Evolutionary conservation across 2,113 vertebrate species (phyloP).

Genomic region (Antechinus flavipes): DNA sequence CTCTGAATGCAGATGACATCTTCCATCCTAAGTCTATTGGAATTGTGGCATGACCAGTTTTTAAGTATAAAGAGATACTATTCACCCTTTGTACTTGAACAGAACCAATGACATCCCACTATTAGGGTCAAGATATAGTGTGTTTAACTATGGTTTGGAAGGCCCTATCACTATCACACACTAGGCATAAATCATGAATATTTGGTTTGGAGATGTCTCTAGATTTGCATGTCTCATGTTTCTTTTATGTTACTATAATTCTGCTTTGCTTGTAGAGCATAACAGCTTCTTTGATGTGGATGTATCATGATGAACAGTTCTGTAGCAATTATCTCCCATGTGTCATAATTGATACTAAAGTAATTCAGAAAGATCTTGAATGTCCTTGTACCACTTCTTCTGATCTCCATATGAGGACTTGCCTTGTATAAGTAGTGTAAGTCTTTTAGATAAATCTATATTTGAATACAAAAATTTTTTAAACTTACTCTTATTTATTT

Average conservation of each 20-base stretch:
- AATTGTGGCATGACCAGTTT: background rate
- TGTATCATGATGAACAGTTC: background rate
- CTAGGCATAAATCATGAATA: background rate
- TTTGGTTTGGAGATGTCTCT: background rate
- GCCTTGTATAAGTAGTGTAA: background rate
- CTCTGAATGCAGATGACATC: no score
- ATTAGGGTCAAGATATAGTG: background rate
- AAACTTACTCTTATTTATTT: no score
- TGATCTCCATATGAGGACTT: background rate
- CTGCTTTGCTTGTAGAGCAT: background rate
- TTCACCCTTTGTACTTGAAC: background rate
- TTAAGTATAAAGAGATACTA: background rate
- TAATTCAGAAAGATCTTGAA: background rate
- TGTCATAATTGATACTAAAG: background rate
- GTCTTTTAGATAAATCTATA: background rate
- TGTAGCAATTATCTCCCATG: no score
- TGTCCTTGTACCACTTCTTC: background rate
- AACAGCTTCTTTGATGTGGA: no score
- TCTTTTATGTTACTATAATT: background rate
- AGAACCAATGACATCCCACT: background rate
- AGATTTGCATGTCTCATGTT: background rate
- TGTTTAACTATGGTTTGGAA: background rate
- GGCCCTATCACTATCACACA: background rate
- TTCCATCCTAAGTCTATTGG: no score
- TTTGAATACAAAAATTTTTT: background rate